A percentile compares a stretch with the other conserved stretches of the same genome.
Conservation (phyloP, 2,113 vertebrate species). For the Rhabdomys dilectus region DNA sequence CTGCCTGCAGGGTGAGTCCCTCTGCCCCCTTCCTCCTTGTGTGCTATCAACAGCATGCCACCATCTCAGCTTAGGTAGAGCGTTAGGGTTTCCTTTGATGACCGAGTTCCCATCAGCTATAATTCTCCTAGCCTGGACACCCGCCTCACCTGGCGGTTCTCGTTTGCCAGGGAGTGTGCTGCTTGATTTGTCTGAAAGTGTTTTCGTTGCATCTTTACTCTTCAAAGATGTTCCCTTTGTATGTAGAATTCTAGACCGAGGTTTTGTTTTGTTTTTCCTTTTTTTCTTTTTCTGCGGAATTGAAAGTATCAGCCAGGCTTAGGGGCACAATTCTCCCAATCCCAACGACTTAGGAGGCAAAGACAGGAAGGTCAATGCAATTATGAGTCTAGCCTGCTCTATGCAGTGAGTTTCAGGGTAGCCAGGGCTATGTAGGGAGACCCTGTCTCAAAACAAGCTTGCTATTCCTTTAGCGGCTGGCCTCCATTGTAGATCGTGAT, state of each 20-base stretch:
- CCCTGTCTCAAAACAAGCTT: background rate
- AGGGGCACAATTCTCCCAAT: background rate
- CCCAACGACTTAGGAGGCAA: background rate
- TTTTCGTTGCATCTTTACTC: conserved; percentile 15
- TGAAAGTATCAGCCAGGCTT: background rate
- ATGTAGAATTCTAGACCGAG: conserved; percentile 22
- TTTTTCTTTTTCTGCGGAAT: background rate
- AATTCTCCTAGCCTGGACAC: background rate
- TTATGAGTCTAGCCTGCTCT: background rate
- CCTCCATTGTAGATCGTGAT: background rate
- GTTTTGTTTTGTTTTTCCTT: background rate
- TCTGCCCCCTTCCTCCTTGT: background rate
- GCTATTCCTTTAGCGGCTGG: background rate
- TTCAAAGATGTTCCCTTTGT: background rate
- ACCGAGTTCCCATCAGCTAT: background rate
- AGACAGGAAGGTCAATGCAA: background rate
- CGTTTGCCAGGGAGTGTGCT: conserved; percentile 29
- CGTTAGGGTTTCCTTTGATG: background rate
- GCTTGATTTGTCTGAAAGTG: background rate
- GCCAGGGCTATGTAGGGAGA: background rate
- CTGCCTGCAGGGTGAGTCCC: background rate
- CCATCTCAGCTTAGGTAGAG: conserved; percentile 33
- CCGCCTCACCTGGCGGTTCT: background rate
- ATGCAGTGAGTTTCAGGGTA: background rate
- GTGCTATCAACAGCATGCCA: background rate